phyloP scores from a whole-genome alignment of 2,113 vertebrate genomes.

The Symphodus melops region DNA sequence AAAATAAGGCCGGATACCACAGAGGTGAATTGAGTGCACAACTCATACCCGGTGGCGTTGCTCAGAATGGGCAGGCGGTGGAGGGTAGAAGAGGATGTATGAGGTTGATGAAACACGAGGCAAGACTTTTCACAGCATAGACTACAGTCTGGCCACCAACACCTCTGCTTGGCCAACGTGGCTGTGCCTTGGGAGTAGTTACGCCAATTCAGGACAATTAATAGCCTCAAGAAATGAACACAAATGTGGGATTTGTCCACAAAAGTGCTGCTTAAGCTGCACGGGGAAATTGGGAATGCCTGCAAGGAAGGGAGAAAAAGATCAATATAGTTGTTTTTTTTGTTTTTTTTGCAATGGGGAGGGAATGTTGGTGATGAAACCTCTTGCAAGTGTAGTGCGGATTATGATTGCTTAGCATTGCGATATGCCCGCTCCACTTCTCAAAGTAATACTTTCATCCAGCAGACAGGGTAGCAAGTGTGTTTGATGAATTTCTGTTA shows the following conservation, averaged over 20 bases:
- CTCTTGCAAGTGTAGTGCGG: constrained; percentile 78
- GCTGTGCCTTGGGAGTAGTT: constrained; percentile 69
- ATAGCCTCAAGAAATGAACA: constrained; percentile 79
- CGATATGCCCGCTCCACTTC: constrained; percentile 76
- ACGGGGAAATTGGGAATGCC: constrained; percentile 77
- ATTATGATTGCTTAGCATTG: constrained; percentile 82
- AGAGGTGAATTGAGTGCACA: constrained; percentile 66
- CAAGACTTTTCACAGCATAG: constrained; percentile 71
- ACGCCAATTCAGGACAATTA: constrained; percentile 78
- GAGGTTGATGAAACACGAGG: constrained; percentile 83
- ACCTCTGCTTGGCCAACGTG: constrained; percentile 64
- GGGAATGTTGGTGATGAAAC: constrained; percentile 82
- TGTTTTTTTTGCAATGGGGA: constrained; percentile 59
- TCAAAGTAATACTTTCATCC: constrained; percentile 78
- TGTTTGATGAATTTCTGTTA: constrained; percentile 76
- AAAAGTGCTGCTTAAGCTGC: constrained; percentile 82
- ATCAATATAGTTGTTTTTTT: constrained; percentile 70
- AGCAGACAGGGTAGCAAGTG: constrained; percentile 55
- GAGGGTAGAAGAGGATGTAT: constrained; percentile 63
- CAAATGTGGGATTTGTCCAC: constrained; percentile 77
- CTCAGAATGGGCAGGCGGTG: constrained; percentile 57
- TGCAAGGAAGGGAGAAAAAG: constrained; percentile 68
- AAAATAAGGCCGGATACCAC: constrained; percentile 60
- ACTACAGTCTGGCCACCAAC: constrained; percentile 62
- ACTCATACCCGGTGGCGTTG: constrained; percentile 65